Evolutionary conservation across 2,888 invertebrate species (phyloP), one percentile per base, ranked within the genome.

Genomic region (Nasonovia ribisnigri): DNA sequence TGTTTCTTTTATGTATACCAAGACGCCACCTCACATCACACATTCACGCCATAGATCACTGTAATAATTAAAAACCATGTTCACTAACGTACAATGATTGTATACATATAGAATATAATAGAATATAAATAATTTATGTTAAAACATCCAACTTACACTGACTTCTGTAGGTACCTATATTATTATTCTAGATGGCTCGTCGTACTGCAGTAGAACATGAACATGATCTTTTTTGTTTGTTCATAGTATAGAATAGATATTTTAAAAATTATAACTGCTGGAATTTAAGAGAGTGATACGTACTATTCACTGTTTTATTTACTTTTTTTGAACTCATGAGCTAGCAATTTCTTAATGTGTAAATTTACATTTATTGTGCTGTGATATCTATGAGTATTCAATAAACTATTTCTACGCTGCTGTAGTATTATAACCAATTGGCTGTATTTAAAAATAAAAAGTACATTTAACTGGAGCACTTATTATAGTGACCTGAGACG

Each of bases 381-480:
- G 46, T 51, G 42, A 92, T 92, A 42, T 87, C 48, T 48, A 46
- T 46, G 24, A 8, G 77, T 20, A 77, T 20, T 6, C 48, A 48
- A 77, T 57, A 29, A 29, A 48, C 92, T 92, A 92, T 92, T 92
- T 92, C 88, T 92, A 87, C 60, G 36, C 36, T 24, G 46, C 8
- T 29, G 46, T 54, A 43, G 29, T 43, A 84, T 46, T 43, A 84
- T 46, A 89, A 48, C 93, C 84, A 84, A 60, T 60, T 60, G 90
- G 90, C 54, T 57, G 54, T 42, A 57, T 46, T 90, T 90, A 93
- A 90, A 93, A 93, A 93, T 93, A 93, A 92, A 89, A 93, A 93
- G 43, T 60, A 57, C 89, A 60, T 90, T 84, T 26, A 46, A 93
- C 93, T 90, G 90, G 93, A 93, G 36, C 60, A 20, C 67, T 90